Evolutionary conservation across 2,888 invertebrate genomes (phyloP).

Genomic region (Drosophila nigricruria): DNA sequence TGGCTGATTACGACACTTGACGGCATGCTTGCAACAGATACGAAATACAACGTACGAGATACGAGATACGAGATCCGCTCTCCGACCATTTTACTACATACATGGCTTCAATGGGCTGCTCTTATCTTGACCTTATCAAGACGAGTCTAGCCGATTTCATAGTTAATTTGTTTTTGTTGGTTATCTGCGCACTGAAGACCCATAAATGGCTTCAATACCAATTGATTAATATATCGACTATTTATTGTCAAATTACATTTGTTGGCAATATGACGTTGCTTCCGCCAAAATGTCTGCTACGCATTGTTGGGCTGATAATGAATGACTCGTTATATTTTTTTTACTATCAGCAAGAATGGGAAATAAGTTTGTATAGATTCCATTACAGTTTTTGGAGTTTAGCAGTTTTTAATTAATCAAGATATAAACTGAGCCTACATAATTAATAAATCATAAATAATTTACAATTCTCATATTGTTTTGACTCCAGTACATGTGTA

Average conservation of each 20-base stretch:
- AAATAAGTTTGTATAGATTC: too few relatives aligned
- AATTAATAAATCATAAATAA: slow-evolving; percentile 11
- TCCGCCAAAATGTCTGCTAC: slow-evolving; percentile 26
- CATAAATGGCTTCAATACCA: slow-evolving; percentile 16
- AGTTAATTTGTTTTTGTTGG: slow-evolving; percentile 14
- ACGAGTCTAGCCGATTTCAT: slow-evolving; percentile 17
- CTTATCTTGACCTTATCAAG: slow-evolving; percentile 46
- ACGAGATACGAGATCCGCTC: slow-evolving; percentile 19
- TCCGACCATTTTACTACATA: slow-evolving; percentile 20
- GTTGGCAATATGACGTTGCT: slow-evolving; percentile 12
- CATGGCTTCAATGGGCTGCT: slow-evolving; percentile 27
- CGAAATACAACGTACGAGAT: neutral
- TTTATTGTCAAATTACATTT: slow-evolving; percentile 16
- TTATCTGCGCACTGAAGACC: slow-evolving; percentile 13
- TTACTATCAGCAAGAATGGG: too few relatives aligned
- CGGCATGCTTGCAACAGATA: slow-evolving; percentile 10
- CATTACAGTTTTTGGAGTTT: neutral
- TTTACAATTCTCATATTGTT: neutral
- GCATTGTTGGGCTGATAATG: slow-evolving; percentile 5
- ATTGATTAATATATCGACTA: slow-evolving; percentile 35
- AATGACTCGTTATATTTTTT: too few relatives aligned
- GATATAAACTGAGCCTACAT: neutral
- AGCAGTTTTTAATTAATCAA: neutral
- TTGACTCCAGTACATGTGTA: neutral
- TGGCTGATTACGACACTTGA: slow-evolving; percentile 30